These are phyloP conservation scores for Leptinotarsa texana DNA, from an alignment of 1,140 invertebrate species.

Conservation along the genomic window DNA sequence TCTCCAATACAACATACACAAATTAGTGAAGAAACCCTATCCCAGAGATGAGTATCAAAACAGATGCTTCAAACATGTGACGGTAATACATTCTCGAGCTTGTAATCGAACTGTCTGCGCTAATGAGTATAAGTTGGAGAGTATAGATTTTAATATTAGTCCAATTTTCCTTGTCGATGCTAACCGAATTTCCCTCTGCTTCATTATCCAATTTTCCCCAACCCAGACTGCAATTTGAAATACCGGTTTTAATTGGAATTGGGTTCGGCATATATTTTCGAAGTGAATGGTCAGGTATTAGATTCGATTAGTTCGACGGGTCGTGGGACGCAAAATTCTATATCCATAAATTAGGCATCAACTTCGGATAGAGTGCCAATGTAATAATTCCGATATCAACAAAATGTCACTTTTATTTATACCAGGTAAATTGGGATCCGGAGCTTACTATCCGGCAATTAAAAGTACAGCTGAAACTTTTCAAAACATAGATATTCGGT, in stretches of 20 bases:
- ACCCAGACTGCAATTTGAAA: constrained; percentile 9
- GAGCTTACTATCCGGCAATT: too few species aligned
- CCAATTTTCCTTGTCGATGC: constrained; percentile 19
- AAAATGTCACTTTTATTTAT: too few species aligned
- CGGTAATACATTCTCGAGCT: neutral
- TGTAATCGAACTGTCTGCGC: constrained; percentile 16
- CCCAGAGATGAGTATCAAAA: neutral
- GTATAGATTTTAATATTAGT: constrained; percentile 15
- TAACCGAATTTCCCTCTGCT: constrained; percentile 10
- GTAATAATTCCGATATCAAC: too few species aligned
- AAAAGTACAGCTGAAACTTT: too few species aligned
- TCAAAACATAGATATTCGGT: too few species aligned
- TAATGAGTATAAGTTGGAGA: constrained; percentile 14
- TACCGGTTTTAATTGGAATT: constrained; percentile 13
- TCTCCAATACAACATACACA: neutral
- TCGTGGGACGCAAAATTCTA: too few species aligned
- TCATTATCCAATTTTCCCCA: constrained; percentile 15
- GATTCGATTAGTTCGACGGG: neutral
- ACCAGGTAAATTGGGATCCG: too few species aligned
- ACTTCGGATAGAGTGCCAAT: too few species aligned
- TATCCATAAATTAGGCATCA: too few species aligned
- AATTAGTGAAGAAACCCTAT: neutral
- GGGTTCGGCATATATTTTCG: constrained; percentile 5
- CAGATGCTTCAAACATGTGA: constrained; percentile 10
- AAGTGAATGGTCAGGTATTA: constrained; percentile 1